Base-by-base conservation (phyloP, 23 tunicate species). In the Corella eumyota region DNA sequence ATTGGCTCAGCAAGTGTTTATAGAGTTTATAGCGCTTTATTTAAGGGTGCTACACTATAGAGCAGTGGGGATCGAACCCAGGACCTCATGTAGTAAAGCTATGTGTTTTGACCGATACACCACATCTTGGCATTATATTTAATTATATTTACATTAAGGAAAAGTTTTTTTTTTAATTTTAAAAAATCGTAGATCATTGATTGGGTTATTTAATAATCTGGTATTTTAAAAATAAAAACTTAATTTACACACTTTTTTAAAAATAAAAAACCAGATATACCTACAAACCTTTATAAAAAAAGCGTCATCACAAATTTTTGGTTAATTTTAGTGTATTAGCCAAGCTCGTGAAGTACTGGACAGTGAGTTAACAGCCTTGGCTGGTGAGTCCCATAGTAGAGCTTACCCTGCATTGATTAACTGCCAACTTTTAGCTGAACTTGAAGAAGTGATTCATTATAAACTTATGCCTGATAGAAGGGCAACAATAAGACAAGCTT, bases 361-460 rank as follows among this genome's bases (percentile, higher is more conserved):
- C 69, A 73, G 83, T 49, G 90, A 84, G 47, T 56, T 93, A 48
- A 85, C 90, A 4, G 93, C 93, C 7, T 66, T 77, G 1, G 98
- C 93, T 15, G 85, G 87, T 1, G 95, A 93, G 64, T 77, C 90
- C 3, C 92, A 93, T 75, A 84, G 74, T 27, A 57, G 95, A 29
- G 95, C 95, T 11, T 93, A 93, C 50, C 78, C 82, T 3, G 95
- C 99, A 37, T 57, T 93, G 15, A 78, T 93, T 19, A 93, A 93
- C 60, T 88, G 95, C 44, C 99, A 93, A 34, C 58, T 93, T 45
- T 66, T 84, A 0, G 81, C 95, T 25, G 99, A 93, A 60, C 63
- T 93, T 62, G 99, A 93, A 70, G 99, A 93, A 73, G 99, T 80
- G 13, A 78, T 93, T 46, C 75, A 73, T 30, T 88, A 79, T 62